phyloP scores from a whole-genome alignment of 2,113 vertebrate species.

The Erythrocercus mccallii region DNA sequence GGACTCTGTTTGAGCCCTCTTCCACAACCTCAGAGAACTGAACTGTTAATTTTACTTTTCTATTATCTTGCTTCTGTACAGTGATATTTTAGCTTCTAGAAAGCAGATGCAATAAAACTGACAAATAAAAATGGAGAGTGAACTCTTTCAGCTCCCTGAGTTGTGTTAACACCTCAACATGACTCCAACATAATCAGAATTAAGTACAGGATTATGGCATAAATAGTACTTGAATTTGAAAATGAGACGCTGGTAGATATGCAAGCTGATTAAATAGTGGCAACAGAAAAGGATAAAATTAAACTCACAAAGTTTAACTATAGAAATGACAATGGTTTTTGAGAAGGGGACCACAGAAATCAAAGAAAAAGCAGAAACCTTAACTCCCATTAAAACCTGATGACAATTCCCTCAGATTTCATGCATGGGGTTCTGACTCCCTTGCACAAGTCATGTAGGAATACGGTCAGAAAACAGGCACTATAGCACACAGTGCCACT shows the following conservation, averaged over 20 bases:
- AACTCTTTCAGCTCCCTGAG: background rate
- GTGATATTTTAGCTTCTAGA: background rate
- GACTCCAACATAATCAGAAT: background rate
- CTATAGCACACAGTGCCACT: background rate
- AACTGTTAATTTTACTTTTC: background rate
- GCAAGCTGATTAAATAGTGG: background rate
- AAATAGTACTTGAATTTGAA: background rate
- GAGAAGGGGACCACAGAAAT: background rate
- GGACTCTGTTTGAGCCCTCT: background rate
- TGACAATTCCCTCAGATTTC: background rate
- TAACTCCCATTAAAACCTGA: background rate
- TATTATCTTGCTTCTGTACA: background rate
- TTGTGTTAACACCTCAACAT: background rate
- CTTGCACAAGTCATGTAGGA: background rate
- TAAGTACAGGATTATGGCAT: background rate
- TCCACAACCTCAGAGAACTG: background rate
- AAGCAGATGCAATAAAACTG: background rate
- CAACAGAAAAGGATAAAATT: background rate
- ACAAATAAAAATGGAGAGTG: background rate
- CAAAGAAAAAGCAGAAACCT: background rate
- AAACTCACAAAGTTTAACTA: background rate
- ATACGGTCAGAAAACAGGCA: background rate
- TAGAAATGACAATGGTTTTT: background rate
- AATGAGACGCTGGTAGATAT: background rate
- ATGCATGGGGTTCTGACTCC: background rate